Evolutionary conservation across 2,113 vertebrate genomes (phyloP).

Genomic region (Isichthys henryi): DNA sequence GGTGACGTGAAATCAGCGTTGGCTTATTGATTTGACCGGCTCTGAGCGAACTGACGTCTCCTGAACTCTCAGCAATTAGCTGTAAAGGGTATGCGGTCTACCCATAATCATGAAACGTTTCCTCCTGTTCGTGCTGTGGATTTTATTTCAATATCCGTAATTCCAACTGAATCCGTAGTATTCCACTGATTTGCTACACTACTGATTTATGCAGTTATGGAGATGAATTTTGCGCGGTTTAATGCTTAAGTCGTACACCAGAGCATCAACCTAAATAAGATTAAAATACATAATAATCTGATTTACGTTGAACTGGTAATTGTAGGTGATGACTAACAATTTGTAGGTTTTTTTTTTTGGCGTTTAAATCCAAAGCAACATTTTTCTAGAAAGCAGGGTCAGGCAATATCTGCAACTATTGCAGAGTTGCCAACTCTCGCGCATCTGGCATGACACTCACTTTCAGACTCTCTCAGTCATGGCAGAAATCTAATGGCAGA

Average conservation of each 20-base stretch:
- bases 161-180: background rate
- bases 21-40: background rate
- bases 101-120: background rate
- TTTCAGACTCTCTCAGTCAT: background rate
- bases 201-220: background rate
- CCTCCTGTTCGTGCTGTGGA: background rate
- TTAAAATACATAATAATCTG: background rate
- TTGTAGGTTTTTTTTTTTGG: background rate
- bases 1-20: background rate
- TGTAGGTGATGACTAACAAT: background rate
- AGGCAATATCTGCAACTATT: background rate
- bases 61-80: background rate
- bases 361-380: background rate
- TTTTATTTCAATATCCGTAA: background rate
- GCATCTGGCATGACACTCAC: background rate
- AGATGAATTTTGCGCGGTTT: background rate
- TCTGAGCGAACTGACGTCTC: background rate
- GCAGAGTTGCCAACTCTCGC: no score
- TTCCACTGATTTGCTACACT: background rate
- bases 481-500: background rate
- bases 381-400: background rate
- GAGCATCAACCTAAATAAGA: background rate
- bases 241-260: background rate
- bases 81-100: background rate
- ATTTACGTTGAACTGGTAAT: background rate